Conservation (phyloP, 2,797 vertebrate genomes). For the Helostoma temminkii region DNA sequence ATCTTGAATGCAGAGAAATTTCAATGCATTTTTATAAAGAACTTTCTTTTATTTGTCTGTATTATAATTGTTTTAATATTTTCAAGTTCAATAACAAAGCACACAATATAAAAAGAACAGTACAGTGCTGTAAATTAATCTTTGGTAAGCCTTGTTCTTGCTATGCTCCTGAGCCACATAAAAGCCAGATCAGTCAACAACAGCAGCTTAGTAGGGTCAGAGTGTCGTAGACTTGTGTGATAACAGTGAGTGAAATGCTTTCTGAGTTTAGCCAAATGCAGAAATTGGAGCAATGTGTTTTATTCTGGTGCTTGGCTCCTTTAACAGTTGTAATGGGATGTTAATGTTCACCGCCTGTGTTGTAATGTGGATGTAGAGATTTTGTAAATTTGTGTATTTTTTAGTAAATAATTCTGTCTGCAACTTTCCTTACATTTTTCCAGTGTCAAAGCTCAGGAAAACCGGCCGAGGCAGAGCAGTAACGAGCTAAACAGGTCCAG, state of each 20-base stretch:
- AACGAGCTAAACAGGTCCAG: constrained; percentile 63
- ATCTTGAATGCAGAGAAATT: constrained; percentile 16
- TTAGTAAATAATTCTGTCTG: neutral
- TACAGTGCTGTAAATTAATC: constrained; percentile 11
- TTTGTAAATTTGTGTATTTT: neutral
- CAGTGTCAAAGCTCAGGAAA: constrained; percentile 76
- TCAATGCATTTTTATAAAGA: neutral
- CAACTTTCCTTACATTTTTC: neutral
- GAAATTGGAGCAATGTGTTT: constrained; percentile 62
- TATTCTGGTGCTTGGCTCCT: constrained; percentile 20
- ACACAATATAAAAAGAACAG: neutral
- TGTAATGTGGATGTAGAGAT: neutral
- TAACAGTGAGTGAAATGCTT: constrained; percentile 41
- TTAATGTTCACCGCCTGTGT: neutral
- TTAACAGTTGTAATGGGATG: constrained; percentile 5
- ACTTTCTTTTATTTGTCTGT: no score
- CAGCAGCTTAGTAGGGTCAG: constrained; percentile 43
- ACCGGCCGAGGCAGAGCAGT: constrained; percentile 52
- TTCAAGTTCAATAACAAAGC: neutral
- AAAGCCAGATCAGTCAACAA: constrained; percentile 40
- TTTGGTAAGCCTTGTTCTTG: constrained; percentile 9
- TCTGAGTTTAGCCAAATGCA: constrained; percentile 37
- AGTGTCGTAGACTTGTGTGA: constrained; percentile 35
- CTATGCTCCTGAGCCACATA: constrained; percentile 29
- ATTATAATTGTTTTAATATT: neutral